These are phyloP conservation scores for Drosophila monieri DNA, from an alignment of 2,888 invertebrate genomes.

Conservation along the genomic window DNA sequence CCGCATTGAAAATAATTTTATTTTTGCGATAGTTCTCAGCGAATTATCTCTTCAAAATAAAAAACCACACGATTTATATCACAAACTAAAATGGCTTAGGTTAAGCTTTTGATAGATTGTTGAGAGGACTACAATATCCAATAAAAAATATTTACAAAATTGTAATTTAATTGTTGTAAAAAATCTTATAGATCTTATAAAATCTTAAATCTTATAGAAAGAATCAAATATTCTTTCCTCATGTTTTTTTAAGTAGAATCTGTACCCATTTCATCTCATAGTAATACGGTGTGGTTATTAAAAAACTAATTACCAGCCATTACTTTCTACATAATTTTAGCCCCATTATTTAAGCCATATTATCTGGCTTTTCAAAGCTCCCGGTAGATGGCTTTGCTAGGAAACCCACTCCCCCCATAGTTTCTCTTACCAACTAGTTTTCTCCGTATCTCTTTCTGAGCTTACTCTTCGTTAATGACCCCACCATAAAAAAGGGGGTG, in stretches of 20 bases:
- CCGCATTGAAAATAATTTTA: constrained; percentile 8
- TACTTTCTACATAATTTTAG: constrained; percentile 10
- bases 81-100: constrained; percentile 17
- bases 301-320: constrained; percentile 8
- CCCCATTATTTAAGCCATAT: constrained; percentile 8
- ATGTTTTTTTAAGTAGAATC: not conserved
- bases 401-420: not conserved
- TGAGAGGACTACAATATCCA: not conserved
- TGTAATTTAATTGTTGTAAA: too few species aligned
- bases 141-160: too few species aligned
- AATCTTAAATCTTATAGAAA: too few species aligned
- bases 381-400: constrained; percentile 17
- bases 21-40: constrained; percentile 12
- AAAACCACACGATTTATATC: not conserved
- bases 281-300: constrained; percentile 4
- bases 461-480: constrained; percentile 13
- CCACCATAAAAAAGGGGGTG: not conserved
- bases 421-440: constrained; percentile 26
- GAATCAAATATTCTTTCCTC: too few species aligned
- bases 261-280: not conserved
- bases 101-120: constrained; percentile 22
- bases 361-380: constrained; percentile 17
- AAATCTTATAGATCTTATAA: too few species aligned
- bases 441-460: not conserved
- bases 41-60: constrained; percentile 24